These are phyloP conservation scores for Cairina moschata DNA, from an alignment of 2,113 vertebrate genomes.

Conservation along the genomic window DNA sequence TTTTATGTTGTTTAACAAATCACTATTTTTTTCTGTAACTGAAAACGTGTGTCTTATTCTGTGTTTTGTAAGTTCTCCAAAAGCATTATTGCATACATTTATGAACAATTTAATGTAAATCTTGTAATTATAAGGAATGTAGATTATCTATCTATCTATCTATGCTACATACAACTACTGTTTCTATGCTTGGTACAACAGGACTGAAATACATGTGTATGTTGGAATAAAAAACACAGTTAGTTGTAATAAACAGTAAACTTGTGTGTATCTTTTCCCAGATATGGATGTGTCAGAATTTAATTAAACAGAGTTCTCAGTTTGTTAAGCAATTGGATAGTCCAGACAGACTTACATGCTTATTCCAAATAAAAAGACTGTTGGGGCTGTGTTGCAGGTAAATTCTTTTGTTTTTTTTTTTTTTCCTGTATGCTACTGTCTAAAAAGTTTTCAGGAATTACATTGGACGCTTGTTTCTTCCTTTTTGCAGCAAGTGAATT, in stretches of 20 bases:
- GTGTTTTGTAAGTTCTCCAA: not conserved
- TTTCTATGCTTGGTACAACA: not conserved
- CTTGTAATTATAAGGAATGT: not conserved
- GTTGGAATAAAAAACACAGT: not conserved
- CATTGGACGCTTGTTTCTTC: not conserved
- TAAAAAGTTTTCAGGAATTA: not conserved
- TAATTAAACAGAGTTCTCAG: conserved; percentile 90
- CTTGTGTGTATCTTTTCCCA: conserved; percentile 54
- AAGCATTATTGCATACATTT: too few species aligned
- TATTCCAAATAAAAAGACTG: conserved; percentile 96
- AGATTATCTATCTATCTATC: not conserved
- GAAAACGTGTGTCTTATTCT: not conserved
- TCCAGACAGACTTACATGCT: conserved; percentile 87
- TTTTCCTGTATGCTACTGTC: not conserved
- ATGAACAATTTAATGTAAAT: not conserved
- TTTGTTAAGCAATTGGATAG: conserved; percentile 91
- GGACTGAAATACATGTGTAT: not conserved
- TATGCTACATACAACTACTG: not conserved
- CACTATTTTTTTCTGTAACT: not conserved
- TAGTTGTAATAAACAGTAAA: not conserved
- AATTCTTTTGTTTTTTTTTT: not conserved
- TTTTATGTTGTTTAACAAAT: not conserved
- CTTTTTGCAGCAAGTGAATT: not conserved
- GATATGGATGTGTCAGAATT: conserved; percentile 96
- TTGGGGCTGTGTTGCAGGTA: conserved; percentile 98